Conservation (phyloP, 2,113 vertebrate species). For the Pyxicephalus adspersus region DNA sequence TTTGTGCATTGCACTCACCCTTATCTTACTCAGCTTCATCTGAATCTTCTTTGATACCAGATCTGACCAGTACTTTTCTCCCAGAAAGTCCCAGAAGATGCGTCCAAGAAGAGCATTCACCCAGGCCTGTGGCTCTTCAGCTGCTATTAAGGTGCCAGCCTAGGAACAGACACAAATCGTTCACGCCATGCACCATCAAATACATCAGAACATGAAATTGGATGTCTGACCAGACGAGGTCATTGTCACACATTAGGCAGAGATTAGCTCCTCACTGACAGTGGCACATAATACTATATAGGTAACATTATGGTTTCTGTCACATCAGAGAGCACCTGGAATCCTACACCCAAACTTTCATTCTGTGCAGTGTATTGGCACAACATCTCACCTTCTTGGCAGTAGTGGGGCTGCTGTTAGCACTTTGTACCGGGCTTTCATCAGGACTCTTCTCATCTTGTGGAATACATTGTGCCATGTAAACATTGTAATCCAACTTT, state of each 20-base stretch:
- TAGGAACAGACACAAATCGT: slow-evolving; percentile 61
- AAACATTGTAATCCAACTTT: slow-evolving; percentile 89
- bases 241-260: no score
- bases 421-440: slow-evolving; percentile 81
- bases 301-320: no score
- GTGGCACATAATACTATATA: no score
- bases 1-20: slow-evolving; percentile 73
- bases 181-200: background rate
- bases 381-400: slow-evolving; percentile 82
- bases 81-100: slow-evolving; percentile 97
- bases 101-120: slow-evolving; percentile 93
- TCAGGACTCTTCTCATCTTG: slow-evolving; percentile 76
- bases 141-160: slow-evolving; percentile 71
- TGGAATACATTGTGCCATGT: slow-evolving; percentile 92
- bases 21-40: slow-evolving; percentile 99
- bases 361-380: no score
- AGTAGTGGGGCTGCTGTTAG: slow-evolving; percentile 87
- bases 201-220: no score
- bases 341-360: no score
- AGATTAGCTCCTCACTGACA: no score
- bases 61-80: slow-evolving; percentile 96
- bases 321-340: no score
- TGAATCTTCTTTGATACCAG: slow-evolving; percentile 98
- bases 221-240: no score
- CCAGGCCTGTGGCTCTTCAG: slow-evolving; percentile 87